phyloP scores from a whole-genome alignment of 2,113 vertebrate genomes.

The Anthoscopus minutus region DNA sequence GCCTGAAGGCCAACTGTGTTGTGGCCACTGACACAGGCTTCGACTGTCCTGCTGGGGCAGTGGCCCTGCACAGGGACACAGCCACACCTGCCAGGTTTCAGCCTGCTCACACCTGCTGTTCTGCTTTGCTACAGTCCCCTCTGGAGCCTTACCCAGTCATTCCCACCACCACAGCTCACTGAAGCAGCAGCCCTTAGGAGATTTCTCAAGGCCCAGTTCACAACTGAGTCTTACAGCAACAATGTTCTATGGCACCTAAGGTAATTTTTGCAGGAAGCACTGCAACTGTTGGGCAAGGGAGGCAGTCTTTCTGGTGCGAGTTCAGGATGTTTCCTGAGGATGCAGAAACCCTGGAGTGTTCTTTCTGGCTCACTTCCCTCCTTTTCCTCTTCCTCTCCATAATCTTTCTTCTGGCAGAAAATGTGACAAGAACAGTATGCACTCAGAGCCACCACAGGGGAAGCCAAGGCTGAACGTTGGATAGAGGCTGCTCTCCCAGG shows the following conservation, averaged over 20 bases:
- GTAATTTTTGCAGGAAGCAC: neutral
- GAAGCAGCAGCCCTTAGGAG: neutral
- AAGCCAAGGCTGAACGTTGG: neutral
- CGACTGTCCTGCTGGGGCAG: rapidly evolving
- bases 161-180: neutral
- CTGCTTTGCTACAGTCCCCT: neutral
- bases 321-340: conserved; percentile 40
- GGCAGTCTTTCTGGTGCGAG: neutral
- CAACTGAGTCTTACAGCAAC: neutral
- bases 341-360: neutral
- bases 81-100: neutral
- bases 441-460: neutral
- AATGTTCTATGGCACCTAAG: neutral
- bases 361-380: conserved; percentile 35
- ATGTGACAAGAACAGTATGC: neutral
- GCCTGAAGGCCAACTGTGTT: neutral
- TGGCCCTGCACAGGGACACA: neutral
- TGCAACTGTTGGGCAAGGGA: neutral
- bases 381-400: conserved; percentile 35
- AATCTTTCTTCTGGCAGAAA: neutral
- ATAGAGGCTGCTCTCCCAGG: neutral
- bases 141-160: neutral
- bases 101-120: neutral
- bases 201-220: neutral
- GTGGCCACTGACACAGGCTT: neutral